Evolutionary conservation across 1,140 invertebrate species (phyloP).

Genomic region (Neodiprion fabricii): DNA sequence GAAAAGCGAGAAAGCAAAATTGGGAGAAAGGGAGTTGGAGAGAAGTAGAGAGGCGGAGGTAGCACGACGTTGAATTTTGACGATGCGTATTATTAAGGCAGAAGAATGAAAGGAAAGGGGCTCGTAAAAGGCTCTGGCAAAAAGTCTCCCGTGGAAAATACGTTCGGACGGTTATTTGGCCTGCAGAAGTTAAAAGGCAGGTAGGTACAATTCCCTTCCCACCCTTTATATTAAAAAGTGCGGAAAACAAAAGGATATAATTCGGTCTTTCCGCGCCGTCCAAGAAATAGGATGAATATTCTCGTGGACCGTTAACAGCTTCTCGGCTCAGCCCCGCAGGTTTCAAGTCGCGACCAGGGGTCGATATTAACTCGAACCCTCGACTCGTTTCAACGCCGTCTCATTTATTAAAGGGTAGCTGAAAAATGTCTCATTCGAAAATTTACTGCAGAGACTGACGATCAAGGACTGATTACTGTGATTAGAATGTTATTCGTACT

Average conservation of each 20-base stretch:
- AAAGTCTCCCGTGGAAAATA: neutral
- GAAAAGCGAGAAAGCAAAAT: neutral
- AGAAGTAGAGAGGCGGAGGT: neutral
- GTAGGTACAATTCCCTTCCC: neutral
- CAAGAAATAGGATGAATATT: neutral
- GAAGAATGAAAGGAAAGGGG: neutral
- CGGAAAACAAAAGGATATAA: neutral
- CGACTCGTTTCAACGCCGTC: too few relatives aligned
- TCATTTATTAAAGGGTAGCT: too few relatives aligned
- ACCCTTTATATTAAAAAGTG: neutral
- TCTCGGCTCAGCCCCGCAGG: too few relatives aligned
- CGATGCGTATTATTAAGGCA: neutral
- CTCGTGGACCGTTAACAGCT: neutral
- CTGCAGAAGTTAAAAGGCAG: neutral
- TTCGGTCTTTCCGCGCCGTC: neutral
- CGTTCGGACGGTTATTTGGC: neutral
- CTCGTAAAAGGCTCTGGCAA: neutral
- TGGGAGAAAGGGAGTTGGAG: neutral
- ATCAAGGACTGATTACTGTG: too few relatives aligned
- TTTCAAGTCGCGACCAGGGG: too few relatives aligned
- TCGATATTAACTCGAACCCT: too few relatives aligned
- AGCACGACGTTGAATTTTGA: neutral
- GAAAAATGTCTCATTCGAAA: too few relatives aligned
- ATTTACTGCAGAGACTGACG: too few relatives aligned
- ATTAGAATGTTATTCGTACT: too few relatives aligned